A percentile compares a stretch with the other conserved stretches of the same genome.
These are phyloP conservation scores for Marasmarcha lunaedactyla DNA, from an alignment of 2,888 invertebrate genomes.

Conservation along the genomic window DNA sequence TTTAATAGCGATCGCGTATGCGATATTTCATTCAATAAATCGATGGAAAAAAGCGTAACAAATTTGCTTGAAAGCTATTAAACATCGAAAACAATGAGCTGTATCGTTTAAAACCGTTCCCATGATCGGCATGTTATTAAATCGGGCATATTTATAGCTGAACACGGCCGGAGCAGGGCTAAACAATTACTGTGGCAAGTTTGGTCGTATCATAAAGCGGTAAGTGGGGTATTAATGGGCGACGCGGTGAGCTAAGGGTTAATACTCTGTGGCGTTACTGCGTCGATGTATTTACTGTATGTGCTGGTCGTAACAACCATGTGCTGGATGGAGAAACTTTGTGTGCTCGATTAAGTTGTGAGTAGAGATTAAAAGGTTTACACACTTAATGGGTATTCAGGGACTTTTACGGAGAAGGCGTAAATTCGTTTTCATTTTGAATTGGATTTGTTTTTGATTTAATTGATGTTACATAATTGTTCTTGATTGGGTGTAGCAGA, in stretches of 20 bases:
- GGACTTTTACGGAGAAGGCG: too few relatives aligned
- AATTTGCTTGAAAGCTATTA: not conserved
- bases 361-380: too few relatives aligned
- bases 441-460: too few relatives aligned
- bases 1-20: too few relatives aligned
- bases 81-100: not conserved
- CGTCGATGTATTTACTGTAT: constrained; percentile 51
- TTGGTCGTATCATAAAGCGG: constrained; percentile 37
- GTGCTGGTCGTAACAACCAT: constrained; percentile 48
- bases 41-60: not conserved
- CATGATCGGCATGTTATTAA: constrained; percentile 26
- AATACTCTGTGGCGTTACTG: constrained; percentile 44
- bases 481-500: too few relatives aligned
- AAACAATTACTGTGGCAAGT: constrained; percentile 53
- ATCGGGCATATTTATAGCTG: constrained; percentile 32
- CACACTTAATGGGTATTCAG: too few relatives aligned
- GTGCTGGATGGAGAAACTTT: constrained; percentile 8
- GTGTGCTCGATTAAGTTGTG: too few relatives aligned
- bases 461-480: too few relatives aligned
- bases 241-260: constrained; percentile 18
- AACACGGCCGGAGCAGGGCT: constrained; percentile 47
- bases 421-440: too few relatives aligned
- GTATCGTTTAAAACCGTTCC: constrained; percentile 10
- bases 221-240: constrained; percentile 46
- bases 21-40: constrained; percentile 1